These are phyloP conservation scores for Fragum fragum DNA, from an alignment of 2,888 invertebrate species.

Conservation along the genomic window DNA sequence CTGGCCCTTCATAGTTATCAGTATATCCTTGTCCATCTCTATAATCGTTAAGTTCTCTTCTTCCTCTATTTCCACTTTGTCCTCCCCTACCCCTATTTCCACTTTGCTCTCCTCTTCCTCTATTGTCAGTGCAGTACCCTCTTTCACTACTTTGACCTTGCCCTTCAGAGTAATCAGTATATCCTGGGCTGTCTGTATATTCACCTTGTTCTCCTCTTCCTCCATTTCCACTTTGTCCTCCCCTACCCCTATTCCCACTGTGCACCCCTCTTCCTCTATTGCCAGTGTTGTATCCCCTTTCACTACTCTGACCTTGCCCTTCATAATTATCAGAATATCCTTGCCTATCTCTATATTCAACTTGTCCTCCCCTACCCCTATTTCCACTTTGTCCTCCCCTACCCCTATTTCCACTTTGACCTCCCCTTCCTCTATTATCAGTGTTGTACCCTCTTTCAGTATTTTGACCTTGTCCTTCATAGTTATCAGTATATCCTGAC, in stretches of 20 bases:
- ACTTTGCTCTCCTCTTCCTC: not conserved
- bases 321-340: not conserved
- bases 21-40: not conserved
- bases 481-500: not conserved
- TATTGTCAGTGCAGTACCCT: not conserved
- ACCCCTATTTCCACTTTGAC: not conserved
- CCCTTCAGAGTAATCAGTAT: not conserved
- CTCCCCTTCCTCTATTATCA: not conserved
- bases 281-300: not conserved
- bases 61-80: not conserved
- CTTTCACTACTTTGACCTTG: not conserved
- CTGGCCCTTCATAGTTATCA: not conserved
- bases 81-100: not conserved
- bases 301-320: not conserved
- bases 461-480: not conserved
- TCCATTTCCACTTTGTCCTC: not conserved
- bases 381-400: conserved; percentile 1
- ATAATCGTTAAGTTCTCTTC: not conserved
- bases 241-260: not conserved
- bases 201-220: not conserved
- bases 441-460: not conserved
- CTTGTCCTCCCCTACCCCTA: not conserved
- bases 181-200: not conserved
- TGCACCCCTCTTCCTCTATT: not conserved
- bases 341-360: not conserved